Evolutionary conservation across 1,140 invertebrate species (phyloP).

Genomic region (Drosophila auraria): DNA sequence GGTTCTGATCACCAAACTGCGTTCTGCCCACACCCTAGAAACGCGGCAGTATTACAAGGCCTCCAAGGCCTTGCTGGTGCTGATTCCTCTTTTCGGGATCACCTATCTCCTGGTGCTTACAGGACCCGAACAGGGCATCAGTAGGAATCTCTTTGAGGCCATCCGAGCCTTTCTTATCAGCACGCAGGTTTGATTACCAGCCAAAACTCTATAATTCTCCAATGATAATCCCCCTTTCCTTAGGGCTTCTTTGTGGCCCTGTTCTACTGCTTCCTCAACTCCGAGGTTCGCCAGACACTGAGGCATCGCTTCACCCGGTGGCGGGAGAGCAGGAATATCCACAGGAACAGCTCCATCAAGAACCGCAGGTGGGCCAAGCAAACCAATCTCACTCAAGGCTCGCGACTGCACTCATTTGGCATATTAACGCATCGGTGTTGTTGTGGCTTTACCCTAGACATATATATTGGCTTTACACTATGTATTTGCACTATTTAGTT

Average conservation of each 20-base stretch:
- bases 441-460: conserved; percentile 26
- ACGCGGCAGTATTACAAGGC: conserved; percentile 95
- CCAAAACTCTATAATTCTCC: rapidly evolving
- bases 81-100: conserved; percentile 95
- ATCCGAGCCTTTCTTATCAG: conserved; percentile 91
- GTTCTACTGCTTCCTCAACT: conserved; percentile 96
- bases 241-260: conserved; percentile 93
- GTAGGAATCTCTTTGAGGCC: conserved; percentile 89
- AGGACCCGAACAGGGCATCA: conserved; percentile 89
- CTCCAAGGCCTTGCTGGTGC: conserved; percentile 93
- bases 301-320: conserved; percentile 92
- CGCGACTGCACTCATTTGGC: conserved; percentile 22
- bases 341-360: conserved; percentile 85
- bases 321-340: conserved; percentile 88
- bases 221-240: neutral
- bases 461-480: conserved; percentile 25
- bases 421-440: conserved; percentile 53
- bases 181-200: conserved; percentile 88
- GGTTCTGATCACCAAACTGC: conserved; percentile 96
- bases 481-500: conserved; percentile 24
- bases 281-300: conserved; percentile 94
- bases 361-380: conserved; percentile 68
- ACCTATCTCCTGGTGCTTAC: conserved; percentile 93
- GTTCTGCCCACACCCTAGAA: conserved; percentile 93
- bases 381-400: neutral